Conservation (phyloP, 2,888 invertebrate species). For the Elmis aenea region DNA sequence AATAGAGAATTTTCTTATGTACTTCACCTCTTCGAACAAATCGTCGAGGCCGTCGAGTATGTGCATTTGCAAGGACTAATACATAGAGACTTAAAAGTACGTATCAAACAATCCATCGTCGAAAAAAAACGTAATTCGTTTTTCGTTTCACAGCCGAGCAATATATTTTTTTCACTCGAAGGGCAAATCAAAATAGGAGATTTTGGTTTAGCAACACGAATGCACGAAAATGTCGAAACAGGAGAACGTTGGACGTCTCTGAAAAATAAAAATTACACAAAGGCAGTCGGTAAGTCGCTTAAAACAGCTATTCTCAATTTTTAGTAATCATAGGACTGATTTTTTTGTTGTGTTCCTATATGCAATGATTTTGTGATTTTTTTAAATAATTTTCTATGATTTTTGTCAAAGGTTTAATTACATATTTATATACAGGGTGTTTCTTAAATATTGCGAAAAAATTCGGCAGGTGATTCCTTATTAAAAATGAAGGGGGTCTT, state of each 20-base stretch:
- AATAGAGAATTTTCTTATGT: constrained; percentile 51
- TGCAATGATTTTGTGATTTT: constrained; percentile 2
- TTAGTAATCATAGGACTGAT: too few species aligned
- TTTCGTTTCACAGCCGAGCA: constrained; percentile 72
- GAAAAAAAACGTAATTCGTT: too few species aligned
- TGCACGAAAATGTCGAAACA: constrained; percentile 54
- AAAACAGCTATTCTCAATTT: too few species aligned
- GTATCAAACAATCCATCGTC: too few species aligned
- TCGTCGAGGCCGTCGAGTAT: constrained; percentile 92
- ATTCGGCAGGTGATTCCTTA: too few species aligned
- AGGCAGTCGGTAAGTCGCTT: constrained; percentile 20
- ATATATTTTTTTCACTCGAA: constrained; percentile 89
- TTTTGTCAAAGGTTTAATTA: too few species aligned
- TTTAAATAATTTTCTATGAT: too few species aligned
- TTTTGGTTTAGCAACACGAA: constrained; percentile 94
- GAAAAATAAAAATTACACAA: constrained; percentile 11
- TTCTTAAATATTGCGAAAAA: too few species aligned
- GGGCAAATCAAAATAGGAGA: constrained; percentile 94
- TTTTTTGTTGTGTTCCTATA: too few species aligned
- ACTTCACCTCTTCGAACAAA: constrained; percentile 77
- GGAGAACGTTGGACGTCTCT: constrained; percentile 27
- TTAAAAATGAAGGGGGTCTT: too few species aligned
- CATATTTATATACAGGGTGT: too few species aligned
- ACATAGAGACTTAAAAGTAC: constrained; percentile 91
- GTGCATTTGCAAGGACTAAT: constrained; percentile 90